Evolutionary conservation across 2,888 invertebrate species (phyloP), one percentile per base, ranked within the genome.

Genomic region (Chironomus tentans): DNA sequence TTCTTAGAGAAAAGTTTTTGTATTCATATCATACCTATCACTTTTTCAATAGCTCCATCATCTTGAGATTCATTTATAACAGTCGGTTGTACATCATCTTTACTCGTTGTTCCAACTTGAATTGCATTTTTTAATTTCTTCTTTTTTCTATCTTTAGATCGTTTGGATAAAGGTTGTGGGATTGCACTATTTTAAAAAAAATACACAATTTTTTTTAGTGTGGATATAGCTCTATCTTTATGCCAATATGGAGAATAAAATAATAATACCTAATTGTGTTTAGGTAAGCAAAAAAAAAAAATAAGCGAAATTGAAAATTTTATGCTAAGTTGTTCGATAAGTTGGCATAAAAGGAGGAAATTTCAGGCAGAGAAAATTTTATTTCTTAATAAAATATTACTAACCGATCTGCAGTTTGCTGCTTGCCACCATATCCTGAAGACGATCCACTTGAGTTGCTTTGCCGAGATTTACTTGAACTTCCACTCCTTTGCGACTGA

Each of bases 381-480:
- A n/a, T n/a, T n/a, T n/a, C n/a, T n/a, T n/a, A 24, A 24, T 28
- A 4, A 28, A 28, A 1, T 28, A 4, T 28, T 4, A 50, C 50
- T 0, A 13, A 50, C 50, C 50, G 38, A 38, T 38, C 38, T 38
- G 38, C 10, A 2, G 10, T 50, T n/a, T 76, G 68, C 78, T 48
- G 24, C 78, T 89, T 88, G 0, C 91, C 92, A 65, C 91, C 89
- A 86, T 93, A 93, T 2, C 92, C 92, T 82, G 92, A 92, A 83
- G 92, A 92, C 12, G 62, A 62, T 65, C 91, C 89, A 62, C 92
- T 92, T 0, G 91, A 92, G 80, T 91, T 88, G 80, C 92, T 92
- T n/a, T 88, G 89, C 56, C 90, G 90, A n/a, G 90, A 88, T 2
- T 92, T 92, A 81, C 92, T 91, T 5, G 92, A 92, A 81, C 92